These are phyloP conservation scores for Melanaphis sacchari DNA, from an alignment of 1,140 invertebrate species.

Conservation along the genomic window DNA sequence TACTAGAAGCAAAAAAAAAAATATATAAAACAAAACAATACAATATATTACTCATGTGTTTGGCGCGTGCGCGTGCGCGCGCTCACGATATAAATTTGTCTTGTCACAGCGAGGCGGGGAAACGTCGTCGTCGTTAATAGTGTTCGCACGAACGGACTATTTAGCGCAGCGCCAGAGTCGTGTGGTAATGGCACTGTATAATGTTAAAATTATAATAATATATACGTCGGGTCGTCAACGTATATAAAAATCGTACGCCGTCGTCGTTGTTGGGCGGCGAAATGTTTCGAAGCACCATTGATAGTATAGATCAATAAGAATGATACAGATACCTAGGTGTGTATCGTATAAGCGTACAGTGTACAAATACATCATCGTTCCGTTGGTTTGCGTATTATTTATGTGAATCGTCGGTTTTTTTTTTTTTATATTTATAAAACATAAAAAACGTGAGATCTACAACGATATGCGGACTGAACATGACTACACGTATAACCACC, in stretches of 20 bases:
- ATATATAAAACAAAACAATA: slow-evolving; percentile 10
- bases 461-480: too few species aligned
- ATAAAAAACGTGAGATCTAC: too few species aligned
- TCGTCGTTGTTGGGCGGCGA: not conserved
- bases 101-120: slow-evolving; percentile 9
- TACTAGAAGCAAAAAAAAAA: slow-evolving; percentile 3
- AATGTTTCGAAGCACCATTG: not conserved
- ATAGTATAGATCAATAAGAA: not conserved
- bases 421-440: not conserved
- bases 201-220: not conserved
- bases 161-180: not conserved
- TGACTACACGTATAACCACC: too few species aligned
- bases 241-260: not conserved
- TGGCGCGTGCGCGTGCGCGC: not conserved
- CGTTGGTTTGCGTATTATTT: not conserved
- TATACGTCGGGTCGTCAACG: not conserved
- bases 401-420: not conserved
- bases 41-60: not conserved
- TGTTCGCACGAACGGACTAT: slow-evolving; percentile 33
- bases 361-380: not conserved
- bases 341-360: not conserved
- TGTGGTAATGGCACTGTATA: not conserved
- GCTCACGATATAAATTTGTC: slow-evolving; percentile 37
- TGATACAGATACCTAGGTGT: not conserved
- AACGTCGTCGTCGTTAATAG: slow-evolving; percentile 25